Percentiles rank a stretch among this genome's conserved stretches.
Evolutionary conservation across 2,113 vertebrate species (phyloP).

Genomic region (Notothenia coriiceps): DNA sequence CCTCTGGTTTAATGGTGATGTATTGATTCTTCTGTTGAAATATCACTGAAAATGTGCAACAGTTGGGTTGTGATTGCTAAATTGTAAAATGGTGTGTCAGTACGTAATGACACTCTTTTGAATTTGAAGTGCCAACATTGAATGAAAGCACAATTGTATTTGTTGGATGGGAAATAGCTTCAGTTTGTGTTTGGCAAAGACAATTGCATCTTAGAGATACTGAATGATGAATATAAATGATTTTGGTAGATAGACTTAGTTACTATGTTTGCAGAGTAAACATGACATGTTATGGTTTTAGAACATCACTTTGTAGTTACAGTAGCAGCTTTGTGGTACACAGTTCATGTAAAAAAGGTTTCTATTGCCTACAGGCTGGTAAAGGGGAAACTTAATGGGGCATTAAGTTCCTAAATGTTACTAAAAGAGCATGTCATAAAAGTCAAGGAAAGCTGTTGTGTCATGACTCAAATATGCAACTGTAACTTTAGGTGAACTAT

Average conservation of each 20-base stretch:
- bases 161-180: background rate
- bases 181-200: background rate
- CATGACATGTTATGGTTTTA: background rate
- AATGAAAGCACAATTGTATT: background rate
- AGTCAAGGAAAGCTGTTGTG: slow-evolving; percentile 21
- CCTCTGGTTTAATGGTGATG: slow-evolving; percentile 10
- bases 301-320: background rate
- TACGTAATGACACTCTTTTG: accelerated
- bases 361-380: slow-evolving; percentile 23
- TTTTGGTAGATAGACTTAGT: background rate
- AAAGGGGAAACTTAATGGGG: slow-evolving; percentile 36
- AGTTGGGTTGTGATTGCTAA: background rate
- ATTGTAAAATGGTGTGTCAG: background rate
- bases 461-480: slow-evolving; percentile 43
- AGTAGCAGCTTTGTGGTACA: slow-evolving; percentile 3
- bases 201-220: background rate
- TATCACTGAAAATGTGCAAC: background rate
- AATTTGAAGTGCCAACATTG: background rate
- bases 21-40: slow-evolving; percentile 9
- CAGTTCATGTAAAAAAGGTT: slow-evolving; percentile 26
- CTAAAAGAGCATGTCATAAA: slow-evolving; percentile 21
- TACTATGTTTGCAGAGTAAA: background rate
- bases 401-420: slow-evolving; percentile 47
- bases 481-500: slow-evolving; percentile 53
- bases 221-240: background rate